Evolutionary conservation across 2,113 vertebrate species (phyloP).

Genomic region (Ceyx cyanopectus): DNA sequence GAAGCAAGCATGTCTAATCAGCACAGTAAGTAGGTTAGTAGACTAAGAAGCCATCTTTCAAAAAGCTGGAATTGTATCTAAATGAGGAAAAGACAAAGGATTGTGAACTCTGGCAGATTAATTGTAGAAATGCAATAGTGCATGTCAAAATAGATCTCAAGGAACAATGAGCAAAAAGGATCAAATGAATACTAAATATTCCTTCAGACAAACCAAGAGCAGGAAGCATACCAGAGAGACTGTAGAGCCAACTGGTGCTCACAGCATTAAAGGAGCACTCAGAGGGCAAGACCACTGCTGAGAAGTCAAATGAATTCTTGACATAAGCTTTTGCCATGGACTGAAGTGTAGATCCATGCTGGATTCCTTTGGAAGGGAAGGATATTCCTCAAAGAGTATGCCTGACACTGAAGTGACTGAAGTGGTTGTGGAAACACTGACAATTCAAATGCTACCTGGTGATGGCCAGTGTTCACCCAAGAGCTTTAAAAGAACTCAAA

Average conservation of each 20-base stretch:
- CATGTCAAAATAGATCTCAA: constrained; percentile 10
- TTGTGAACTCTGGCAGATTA: neutral
- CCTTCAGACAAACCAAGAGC: neutral
- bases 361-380: neutral
- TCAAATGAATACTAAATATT: constrained; percentile 28
- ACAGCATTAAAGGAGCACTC: neutral
- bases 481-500: neutral
- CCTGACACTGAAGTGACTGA: neutral
- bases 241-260: neutral
- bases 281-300: neutral
- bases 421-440: neutral
- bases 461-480: neutral
- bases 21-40: neutral
- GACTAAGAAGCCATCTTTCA: constrained; percentile 20
- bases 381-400: neutral
- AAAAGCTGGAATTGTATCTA: neutral
- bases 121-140: constrained; percentile 28
- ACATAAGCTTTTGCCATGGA: neutral
- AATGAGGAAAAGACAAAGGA: neutral
- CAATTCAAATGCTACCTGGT: neutral
- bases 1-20: constrained; percentile 1
- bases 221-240: neutral
- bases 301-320: neutral
- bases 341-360: neutral
- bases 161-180: constrained; percentile 29